Base-by-base conservation (phyloP, 37 sponge, comb jelly and placozoan species). In the Theonella swinhoei region DNA sequence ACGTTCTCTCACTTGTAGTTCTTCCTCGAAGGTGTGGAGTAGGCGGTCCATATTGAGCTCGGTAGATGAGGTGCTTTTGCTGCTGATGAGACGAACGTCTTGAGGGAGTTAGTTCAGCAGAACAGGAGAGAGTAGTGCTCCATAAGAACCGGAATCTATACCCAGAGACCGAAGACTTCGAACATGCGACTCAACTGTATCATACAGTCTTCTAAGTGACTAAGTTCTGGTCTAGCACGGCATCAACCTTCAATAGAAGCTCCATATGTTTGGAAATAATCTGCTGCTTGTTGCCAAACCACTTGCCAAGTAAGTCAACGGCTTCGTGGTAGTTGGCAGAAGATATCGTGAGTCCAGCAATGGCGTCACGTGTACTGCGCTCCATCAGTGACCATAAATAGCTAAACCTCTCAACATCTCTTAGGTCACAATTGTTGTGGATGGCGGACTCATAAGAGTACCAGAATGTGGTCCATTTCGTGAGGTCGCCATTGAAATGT, bases 191-290 rank as follows among this genome's bases (percentile, higher is more conserved):
- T 84, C 85, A 32, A 59, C 28, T 39, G 66, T 42, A 59, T 84
- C 77, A 25, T 84, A 76, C 14, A 75, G 32, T 2, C 31, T 31
- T 1, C 85, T 4, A 24, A 75, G 77, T 3, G 1, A 72, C 64
- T 30, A 73, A 36, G 28, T 25, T 29, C 22, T 43, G 37, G 2
- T 41, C 72, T 38, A 74, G 60, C 0, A 84, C 85, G 25, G 77
- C 76, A 47, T 30, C 17, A 20, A 43, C 24, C 7, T 42, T 35
- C 77, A 76, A 40, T 14, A 84, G 37, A 39, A 59, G n/a, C 32
- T 84, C 85, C 85, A 84, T 84, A 25, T 84, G 85, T 36, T 36
- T 65, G 30, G 64, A 39, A 38, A 72, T 83, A 31, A 84, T 66
- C 54, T 39, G 66, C 77, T 73, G 66, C 40, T 37, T 76, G 61